Conservation (phyloP, 2,888 invertebrate species). For the Apamea sordens region DNA sequence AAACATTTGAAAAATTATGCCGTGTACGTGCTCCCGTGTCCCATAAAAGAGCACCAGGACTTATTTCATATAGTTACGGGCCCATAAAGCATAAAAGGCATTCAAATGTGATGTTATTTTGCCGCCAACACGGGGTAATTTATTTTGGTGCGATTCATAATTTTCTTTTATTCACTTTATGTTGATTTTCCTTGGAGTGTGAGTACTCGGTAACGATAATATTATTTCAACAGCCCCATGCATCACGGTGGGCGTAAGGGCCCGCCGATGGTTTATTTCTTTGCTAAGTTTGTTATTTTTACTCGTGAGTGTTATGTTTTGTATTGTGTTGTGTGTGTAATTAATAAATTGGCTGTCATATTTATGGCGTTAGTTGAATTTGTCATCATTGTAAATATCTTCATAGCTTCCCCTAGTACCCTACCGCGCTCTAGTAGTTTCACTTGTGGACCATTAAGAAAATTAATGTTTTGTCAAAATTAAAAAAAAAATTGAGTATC, state of each 20-base stretch:
- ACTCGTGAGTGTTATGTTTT: slow-evolving; percentile 67
- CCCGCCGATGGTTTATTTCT: slow-evolving; percentile 82
- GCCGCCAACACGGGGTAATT: slow-evolving; percentile 90
- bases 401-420: background rate
- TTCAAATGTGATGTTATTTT: slow-evolving; percentile 91
- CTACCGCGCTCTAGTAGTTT: background rate
- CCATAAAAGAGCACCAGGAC: slow-evolving; percentile 87
- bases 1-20: slow-evolving; percentile 87
- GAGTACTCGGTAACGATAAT: slow-evolving; percentile 89
- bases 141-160: slow-evolving; percentile 90
- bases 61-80: slow-evolving; percentile 89
- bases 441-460: background rate
- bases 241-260: slow-evolving; percentile 79
- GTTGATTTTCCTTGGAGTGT: slow-evolving; percentile 90
- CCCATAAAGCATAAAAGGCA: slow-evolving; percentile 90
- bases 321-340: slow-evolving; percentile 61
- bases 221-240: slow-evolving; percentile 90
- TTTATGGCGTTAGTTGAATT: slow-evolving; percentile 4
- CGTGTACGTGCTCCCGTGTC: slow-evolving; percentile 86
- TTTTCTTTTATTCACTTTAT: slow-evolving; percentile 91
- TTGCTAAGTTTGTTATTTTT: slow-evolving; percentile 84
- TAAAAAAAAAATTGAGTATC: background rate
- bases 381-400: background rate
- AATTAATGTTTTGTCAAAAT: background rate
- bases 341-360: slow-evolving; percentile 56